A percentile compares a stretch with the other conserved stretches of the same genome.
phyloP scores from a whole-genome alignment of 2,797 vertebrate species.

The Oreochromis grahami region DNA sequence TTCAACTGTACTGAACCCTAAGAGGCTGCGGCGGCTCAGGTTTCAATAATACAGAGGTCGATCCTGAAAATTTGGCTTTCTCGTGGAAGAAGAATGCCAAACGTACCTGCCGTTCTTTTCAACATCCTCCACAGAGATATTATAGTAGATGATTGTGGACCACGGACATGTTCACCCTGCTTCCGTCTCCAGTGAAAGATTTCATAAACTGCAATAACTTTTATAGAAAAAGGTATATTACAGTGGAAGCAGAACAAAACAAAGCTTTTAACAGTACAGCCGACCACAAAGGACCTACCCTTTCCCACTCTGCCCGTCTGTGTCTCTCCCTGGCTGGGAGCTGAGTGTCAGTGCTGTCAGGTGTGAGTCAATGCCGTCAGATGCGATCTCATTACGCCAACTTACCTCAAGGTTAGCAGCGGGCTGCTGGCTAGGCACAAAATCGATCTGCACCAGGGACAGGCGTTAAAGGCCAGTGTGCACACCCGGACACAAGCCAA shows the following conservation, averaged over 20 bases:
- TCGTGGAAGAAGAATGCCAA: not conserved
- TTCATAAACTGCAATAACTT: not conserved
- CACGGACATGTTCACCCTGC: not conserved
- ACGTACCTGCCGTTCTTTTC: not conserved
- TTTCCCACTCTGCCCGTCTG: slow-evolving; percentile 21
- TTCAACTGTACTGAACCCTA: not conserved
- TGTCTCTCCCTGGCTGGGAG: slow-evolving; percentile 25
- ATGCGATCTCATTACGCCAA: slow-evolving; percentile 76
- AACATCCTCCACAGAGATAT: not conserved
- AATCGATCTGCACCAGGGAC: slow-evolving; percentile 69
- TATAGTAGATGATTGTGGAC: not conserved
- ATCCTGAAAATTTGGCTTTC: not conserved
- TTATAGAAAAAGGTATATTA: not conserved
- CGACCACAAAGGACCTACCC: slow-evolving; percentile 22
- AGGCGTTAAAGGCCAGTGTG: slow-evolving; percentile 55
- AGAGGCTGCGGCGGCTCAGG: not conserved
- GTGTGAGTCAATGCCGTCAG: slow-evolving; percentile 72
- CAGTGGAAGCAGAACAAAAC: not conserved
- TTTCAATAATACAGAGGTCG: not conserved
- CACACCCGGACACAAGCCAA: slow-evolving; percentile 35
- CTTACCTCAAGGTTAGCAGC: slow-evolving; percentile 74
- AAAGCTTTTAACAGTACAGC: not conserved
- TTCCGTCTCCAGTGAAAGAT: not conserved
- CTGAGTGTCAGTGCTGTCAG: slow-evolving; percentile 66
- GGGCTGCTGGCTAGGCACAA: slow-evolving; percentile 67